These are phyloP conservation scores for Boleophthalmus pectinirostris DNA, from an alignment of 2,113 vertebrate genomes.

Conservation along the genomic window DNA sequence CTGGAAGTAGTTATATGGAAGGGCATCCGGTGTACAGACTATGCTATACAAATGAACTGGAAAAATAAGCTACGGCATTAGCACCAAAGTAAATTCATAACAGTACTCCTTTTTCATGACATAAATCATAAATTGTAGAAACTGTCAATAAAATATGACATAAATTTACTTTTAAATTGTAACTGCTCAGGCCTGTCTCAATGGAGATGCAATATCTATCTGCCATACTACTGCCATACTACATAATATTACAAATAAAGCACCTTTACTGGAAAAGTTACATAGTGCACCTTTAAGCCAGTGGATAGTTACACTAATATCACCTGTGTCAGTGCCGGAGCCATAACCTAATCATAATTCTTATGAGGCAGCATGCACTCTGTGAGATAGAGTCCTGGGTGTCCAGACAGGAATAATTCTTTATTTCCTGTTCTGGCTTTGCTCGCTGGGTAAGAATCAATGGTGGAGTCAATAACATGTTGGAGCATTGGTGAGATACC, in stretches of 20 bases:
- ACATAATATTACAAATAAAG: no score
- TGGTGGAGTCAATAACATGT: constrained; percentile 66
- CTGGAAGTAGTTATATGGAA: not conserved
- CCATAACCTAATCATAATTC: constrained; percentile 1
- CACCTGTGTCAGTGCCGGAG: not conserved
- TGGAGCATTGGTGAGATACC: constrained; percentile 51
- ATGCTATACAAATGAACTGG: not conserved
- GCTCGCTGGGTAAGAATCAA: constrained; percentile 65
- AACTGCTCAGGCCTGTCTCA: not conserved
- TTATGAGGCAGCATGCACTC: constrained; percentile 14
- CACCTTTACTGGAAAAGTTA: no score
- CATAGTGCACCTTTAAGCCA: no score
- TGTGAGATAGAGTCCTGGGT: constrained; percentile 32
- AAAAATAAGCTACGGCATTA: not conserved
- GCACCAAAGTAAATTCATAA: no score
- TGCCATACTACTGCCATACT: no score
- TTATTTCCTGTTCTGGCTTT: constrained; percentile 54
- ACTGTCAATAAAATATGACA: no score
- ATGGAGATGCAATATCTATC: no score
- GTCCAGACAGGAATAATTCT: constrained; percentile 55
- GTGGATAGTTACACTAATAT: no score
- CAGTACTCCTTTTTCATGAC: no score
- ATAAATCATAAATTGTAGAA: no score
- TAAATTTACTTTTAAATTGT: not conserved
- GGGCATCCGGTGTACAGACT: not conserved